Evolutionary conservation across 2,888 invertebrate genomes (phyloP).

Genomic region (Hyalella azteca): DNA sequence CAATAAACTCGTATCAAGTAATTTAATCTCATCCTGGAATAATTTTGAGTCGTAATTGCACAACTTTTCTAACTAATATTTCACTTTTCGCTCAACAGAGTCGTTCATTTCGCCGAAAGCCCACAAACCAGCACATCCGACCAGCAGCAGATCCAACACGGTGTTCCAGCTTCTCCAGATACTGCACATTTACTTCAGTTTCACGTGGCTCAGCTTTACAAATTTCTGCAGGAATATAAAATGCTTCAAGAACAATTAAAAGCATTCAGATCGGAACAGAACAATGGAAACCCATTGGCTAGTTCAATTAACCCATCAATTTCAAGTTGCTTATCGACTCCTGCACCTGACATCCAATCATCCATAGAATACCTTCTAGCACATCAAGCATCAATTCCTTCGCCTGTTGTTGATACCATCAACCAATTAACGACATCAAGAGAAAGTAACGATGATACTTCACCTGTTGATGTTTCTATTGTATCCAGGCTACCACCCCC

Average conservation of each 20-base stretch:
- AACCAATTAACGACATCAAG: neutral
- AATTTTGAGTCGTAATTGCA: too few relatives aligned
- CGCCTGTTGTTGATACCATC: slow-evolving; percentile 26
- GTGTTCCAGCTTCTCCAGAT: neutral
- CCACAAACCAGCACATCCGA: too few relatives aligned
- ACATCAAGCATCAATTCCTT: slow-evolving; percentile 6
- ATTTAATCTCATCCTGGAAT: too few relatives aligned
- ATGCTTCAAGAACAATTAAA: neutral
- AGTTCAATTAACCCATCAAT: slow-evolving; percentile 2
- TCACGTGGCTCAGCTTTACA: slow-evolving; percentile 2
- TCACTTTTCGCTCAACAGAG: too few relatives aligned
- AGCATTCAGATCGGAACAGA: neutral
- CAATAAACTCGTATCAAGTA: too few relatives aligned
- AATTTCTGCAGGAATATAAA: slow-evolving; percentile 24
- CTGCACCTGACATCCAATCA: slow-evolving; percentile 17
- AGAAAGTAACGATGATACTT: slow-evolving; percentile 4
- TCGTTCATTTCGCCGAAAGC: too few relatives aligned
- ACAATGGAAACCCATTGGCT: neutral
- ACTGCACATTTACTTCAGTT: slow-evolving; percentile 9
- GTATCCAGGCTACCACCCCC: slow-evolving; percentile 15
- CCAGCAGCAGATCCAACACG: too few relatives aligned
- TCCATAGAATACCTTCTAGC: slow-evolving; percentile 16
- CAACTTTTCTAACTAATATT: too few relatives aligned
- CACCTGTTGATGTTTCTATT: slow-evolving; percentile 12
- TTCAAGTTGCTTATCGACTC: neutral